Base-by-base conservation (phyloP, 2,888 invertebrate genomes). In the Eretmocerus hayati region DNA sequence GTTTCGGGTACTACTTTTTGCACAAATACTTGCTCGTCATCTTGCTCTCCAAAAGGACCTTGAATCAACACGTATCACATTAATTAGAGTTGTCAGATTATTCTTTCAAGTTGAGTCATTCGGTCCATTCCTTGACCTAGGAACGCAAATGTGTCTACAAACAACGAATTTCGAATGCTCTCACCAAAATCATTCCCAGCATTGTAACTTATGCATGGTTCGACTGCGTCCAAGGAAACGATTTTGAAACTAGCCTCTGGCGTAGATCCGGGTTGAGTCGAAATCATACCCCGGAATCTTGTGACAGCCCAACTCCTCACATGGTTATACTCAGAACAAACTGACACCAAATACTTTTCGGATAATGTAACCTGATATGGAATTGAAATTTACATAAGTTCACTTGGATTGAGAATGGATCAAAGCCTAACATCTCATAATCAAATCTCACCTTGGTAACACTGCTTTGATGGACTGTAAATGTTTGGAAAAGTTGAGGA, bases 1-100 rank as follows among this genome's bases (percentile, higher is more conserved):
- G 95, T 93, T 67, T 96, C 95, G 1, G 96, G 96, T 13, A 97
- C 91, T 11, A 97, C 90, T 76, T 95, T 94, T 72, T 97, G 97
- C 40, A 99, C 87, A 67, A 99, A 96, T 52, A 99, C 89, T 76
- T 94, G 96, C 64, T 95, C 94, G 66, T 96, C 96, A 67, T 97
- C 94, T 71, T 94, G 93, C 67, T 97, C 97, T 1, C 97, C 97
- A 70, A 90, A 97, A 0, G 97, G 97, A 5, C 94, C 93, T 77
- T 3, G 2, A n/a, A 36, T 3, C 15, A 33, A n/a, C 5, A 23
- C 11, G 15, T 15, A 32, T 33, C 22, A 13, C 9, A 33, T n/a
- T 33, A n/a, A 33, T 33, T 9, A n/a, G n/a, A n/a, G n/a, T n/a
- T n/a, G n/a, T n/a, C n/a, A n/a, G n/a, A n/a, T n/a, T n/a, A n/a